Conservation (phyloP, 2,797 vertebrate genomes). For the Merluccius polli region DNA sequence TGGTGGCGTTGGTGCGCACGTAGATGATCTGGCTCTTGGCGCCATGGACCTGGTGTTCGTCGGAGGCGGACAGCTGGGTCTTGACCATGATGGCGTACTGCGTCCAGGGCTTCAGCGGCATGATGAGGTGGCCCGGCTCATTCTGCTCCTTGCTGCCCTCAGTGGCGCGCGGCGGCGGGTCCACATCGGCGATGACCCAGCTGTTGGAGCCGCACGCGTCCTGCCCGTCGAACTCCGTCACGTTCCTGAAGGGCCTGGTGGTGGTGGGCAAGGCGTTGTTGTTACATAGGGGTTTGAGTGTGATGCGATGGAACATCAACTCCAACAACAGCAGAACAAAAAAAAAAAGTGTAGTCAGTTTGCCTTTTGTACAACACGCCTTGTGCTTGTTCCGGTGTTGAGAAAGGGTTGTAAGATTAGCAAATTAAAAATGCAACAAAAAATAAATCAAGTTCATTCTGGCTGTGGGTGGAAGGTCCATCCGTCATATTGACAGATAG, state of each 20-base stretch:
- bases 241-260: conserved; percentile 85
- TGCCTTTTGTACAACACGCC: no score
- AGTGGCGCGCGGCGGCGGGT: conserved; percentile 78
- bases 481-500: background rate
- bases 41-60: conserved; percentile 87
- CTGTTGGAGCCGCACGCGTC: conserved; percentile 97
- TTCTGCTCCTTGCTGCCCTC: conserved; percentile 75
- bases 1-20: conserved; percentile 88
- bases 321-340: background rate
- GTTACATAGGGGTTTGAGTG: background rate
- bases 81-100: conserved; percentile 98
- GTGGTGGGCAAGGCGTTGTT: background rate
- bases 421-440: background rate
- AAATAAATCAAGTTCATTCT: background rate
- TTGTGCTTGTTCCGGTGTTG: background rate
- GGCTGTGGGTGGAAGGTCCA: background rate
- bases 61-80: conserved; percentile 90
- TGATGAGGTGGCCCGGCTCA: conserved; percentile 85
- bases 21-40: conserved; percentile 98
- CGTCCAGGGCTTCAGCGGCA: conserved; percentile 92
- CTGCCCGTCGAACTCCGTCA: conserved; percentile 98
- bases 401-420: background rate
- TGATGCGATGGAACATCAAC: no score
- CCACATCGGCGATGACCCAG: conserved; percentile 95
- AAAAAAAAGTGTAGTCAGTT: background rate